Evolutionary conservation across 2,113 vertebrate species (phyloP), one percentile per base, ranked within the genome.

Genomic region (Oncorhynchus nerka): DNA sequence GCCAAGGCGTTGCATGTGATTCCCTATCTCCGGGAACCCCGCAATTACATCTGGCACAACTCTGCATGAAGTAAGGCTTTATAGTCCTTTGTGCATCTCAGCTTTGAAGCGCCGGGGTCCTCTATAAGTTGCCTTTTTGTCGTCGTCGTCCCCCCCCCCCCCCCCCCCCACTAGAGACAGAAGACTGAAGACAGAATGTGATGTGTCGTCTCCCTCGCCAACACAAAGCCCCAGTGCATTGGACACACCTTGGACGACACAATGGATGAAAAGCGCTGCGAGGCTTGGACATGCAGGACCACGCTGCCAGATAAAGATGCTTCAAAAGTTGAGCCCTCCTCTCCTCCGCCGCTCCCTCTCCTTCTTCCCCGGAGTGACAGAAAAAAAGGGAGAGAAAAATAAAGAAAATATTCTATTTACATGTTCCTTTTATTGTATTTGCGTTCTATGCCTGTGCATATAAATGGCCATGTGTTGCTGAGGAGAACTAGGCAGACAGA

Each of bases 1-100:
- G 86, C 85, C 48, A 22, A 68, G 68, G 81, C 78, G 67, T 88
- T 45, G 39, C 39, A 45, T 45, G 39, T 45, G 39, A 45, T 45
- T 45, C 84, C 81, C 83, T 90, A 91, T 93, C 90, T 92, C 85
- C 69, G 76, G 82, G 85, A 92, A 92, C 86, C 91, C 91, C 79
- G 80, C 90, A 92, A 93, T 93, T 93, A 93, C 92, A 93, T 93
- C 91, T 93, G 91, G 92, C 91, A 91, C 89, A 89, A 91, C 92
- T 91, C 92, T 85, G 90, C 93, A 89, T 93, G 92, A 91, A 93
- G 90, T 89, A 91, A 92, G 83, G 90, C 92, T 93, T 91, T 87
- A 86, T 85, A 82, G 86, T 86, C 86, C 92, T 94, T 94, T 93
- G 93, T 93, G 89, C 83, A 83, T 81, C 69, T n/a, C 71, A 4